These are phyloP conservation scores for Batillaria attramentaria DNA, from an alignment of 1,140 invertebrate species.

Conservation along the genomic window DNA sequence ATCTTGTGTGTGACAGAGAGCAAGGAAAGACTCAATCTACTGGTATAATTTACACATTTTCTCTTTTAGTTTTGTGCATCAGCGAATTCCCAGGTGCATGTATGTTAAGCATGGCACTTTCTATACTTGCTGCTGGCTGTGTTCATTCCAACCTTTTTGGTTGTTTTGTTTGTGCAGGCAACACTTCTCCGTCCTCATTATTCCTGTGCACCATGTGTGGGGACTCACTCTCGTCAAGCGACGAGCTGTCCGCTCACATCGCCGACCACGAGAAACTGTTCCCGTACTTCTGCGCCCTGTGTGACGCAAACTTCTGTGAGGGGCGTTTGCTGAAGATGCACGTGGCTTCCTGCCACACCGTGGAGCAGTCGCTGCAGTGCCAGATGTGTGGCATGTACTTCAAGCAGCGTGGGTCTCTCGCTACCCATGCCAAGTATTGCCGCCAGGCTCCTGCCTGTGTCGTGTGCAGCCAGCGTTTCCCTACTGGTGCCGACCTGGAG, in stretches of 20 bases:
- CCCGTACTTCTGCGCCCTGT: slow-evolving; percentile 28
- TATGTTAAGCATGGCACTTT: neutral
- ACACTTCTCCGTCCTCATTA: neutral
- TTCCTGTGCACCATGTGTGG: slow-evolving; percentile 23
- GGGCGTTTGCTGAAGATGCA: slow-evolving; percentile 16
- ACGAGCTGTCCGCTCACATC: neutral
- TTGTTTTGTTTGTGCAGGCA: too few species aligned
- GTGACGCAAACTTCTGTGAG: slow-evolving; percentile 31
- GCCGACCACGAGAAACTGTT: slow-evolving; percentile 28
- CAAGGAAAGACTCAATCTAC: neutral
- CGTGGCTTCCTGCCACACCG: slow-evolving; percentile 17
- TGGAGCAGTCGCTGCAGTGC: slow-evolving; percentile 22
- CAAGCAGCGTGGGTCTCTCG: slow-evolving; percentile 23
- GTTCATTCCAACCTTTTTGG: too few species aligned
- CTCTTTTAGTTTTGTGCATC: neutral
- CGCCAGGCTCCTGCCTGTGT: slow-evolving; percentile 23
- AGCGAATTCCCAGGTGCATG: neutral
- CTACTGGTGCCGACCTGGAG: slow-evolving; percentile 7
- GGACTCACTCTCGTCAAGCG: neutral
- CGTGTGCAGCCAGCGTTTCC: slow-evolving; percentile 18
- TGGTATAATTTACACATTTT: neutral
- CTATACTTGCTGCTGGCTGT: neutral
- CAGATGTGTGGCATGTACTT: slow-evolving; percentile 27
- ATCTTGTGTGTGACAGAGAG: too few species aligned
- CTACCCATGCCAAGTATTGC: slow-evolving; percentile 12